Percentiles rank a stretch among this genome's conserved stretches.
phyloP scores from a whole-genome alignment of 2,113 vertebrate genomes.

The Platysteira castanea region DNA sequence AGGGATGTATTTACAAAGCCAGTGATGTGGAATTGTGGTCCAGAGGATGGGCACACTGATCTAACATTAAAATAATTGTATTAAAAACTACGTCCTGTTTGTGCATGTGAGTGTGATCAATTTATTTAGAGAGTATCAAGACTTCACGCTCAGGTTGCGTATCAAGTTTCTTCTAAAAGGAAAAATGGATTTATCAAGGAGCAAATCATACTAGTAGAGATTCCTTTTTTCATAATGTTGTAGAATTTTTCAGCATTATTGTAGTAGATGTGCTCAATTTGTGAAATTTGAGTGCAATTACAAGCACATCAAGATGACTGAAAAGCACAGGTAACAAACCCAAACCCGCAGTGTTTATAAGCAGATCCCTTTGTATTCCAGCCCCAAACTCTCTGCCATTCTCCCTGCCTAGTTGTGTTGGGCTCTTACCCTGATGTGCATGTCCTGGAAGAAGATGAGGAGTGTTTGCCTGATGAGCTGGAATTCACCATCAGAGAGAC shows the following conservation, averaged over 20 bases:
- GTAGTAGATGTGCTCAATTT: background rate
- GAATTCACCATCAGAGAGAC: conserved; percentile 85
- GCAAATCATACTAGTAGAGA: background rate
- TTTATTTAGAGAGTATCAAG: background rate
- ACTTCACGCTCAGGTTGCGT: background rate
- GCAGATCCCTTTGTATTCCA: background rate
- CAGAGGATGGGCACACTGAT: background rate
- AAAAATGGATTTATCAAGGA: background rate
- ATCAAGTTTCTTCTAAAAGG: background rate
- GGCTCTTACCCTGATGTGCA: conserved; percentile 92
- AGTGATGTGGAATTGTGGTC: background rate
- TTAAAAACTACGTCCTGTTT: background rate
- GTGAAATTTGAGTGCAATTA: background rate
- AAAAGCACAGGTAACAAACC: background rate
- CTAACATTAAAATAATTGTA: background rate
- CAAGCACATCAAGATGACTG: background rate
- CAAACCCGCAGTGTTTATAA: background rate
- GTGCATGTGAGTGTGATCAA: background rate
- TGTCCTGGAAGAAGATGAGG: conserved; percentile 96
- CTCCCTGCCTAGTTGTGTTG: background rate
- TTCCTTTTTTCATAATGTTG: background rate
- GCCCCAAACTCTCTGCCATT: background rate
- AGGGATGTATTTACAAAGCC: background rate
- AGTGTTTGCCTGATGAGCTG: conserved; percentile 94
- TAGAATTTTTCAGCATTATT: background rate